Base-by-base conservation (phyloP, 1,140 invertebrate species). In the Macrosteles quadrilineatus region DNA sequence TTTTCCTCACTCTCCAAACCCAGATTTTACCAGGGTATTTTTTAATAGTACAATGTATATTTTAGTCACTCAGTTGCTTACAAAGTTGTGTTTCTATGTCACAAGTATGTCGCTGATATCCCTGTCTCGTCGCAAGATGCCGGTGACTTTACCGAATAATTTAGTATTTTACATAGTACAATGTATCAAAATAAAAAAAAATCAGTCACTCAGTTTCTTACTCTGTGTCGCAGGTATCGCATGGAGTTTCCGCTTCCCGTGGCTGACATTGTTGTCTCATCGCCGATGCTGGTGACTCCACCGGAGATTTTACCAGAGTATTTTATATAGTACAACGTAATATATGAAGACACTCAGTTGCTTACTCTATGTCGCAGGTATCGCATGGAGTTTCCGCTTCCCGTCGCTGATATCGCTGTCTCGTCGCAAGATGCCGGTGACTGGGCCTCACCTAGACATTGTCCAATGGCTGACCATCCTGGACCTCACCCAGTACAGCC, bases 311-410 rank as follows among this genome's bases (percentile, higher is more conserved):
- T n/a, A n/a, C n/a, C n/a, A n/a, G n/a, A n/a, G n/a, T n/a, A n/a
- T n/a, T n/a, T n/a, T n/a, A n/a, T n/a, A n/a, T n/a, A n/a, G n/a
- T n/a, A n/a, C n/a, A n/a, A n/a, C n/a, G n/a, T n/a, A n/a, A n/a
- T n/a, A n/a, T n/a, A n/a, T n/a, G n/a, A n/a, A n/a, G n/a, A n/a
- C n/a, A n/a, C n/a, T n/a, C n/a, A n/a, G n/a, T n/a, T n/a, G n/a
- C n/a, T 36, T 36, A 36, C 32, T 36, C 32, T 36, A 14, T 36
- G 65, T 72, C 72, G 23, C 72, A 81, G 80, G 80, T 68, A 81
- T 81, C 77, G 76, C 78, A 76, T 81, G 80, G 80, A 81, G 78
- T 71, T 81, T 81, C 73, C 75, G 80, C 74, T 81, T 81, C 65
- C 78, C 80, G 55, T 79, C 78, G 69, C 76, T 78, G 74, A 59